Evolutionary conservation across 2,797 vertebrate genomes (phyloP), one percentile per base, ranked within the genome.

Genomic region (Apodemus agrarius): DNA sequence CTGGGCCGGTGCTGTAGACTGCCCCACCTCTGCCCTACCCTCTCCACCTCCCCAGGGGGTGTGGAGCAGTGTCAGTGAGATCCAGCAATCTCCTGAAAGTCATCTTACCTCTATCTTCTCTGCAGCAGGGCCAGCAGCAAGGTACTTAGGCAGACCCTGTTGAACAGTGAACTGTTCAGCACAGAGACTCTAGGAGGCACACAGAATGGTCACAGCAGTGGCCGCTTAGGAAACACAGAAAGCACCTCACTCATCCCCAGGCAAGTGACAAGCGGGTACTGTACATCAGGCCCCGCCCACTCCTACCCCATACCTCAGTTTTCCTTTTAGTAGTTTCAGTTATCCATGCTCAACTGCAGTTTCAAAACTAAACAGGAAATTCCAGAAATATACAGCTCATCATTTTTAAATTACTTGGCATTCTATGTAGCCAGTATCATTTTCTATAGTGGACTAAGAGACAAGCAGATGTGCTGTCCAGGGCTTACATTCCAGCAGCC

Each of bases 331-430:
- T 82, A 43, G 43, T 75, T 89, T 75, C 43, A 89, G 34, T 34
- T 65, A 49, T 69, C 17, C 24, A 49, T 49, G 16, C 34, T 61
- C 67, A 82, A 75, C 54, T 74, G 57, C 5, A 74, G 54, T 63
- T 61, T 81, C 22, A 89, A 88, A 87, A 75, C 54, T 82, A 89
- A 74, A 37, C 34, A 85, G 54, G 81, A 82, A 82, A 74, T 89
- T 61, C 75, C 63, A 69, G 49, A 88, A 81, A 59, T 61, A 74
- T 22, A 75, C 21, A 86, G 72, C 46, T 46, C 6, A 3, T 72
- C 82, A 65, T 46, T 54, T 82, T 75, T 83, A 83, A 34, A 54
- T 83, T 40, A 49, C 24, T 22, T 7, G 31, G 43, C 65, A 74
- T 81, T 82, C 12, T 82, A 46, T 40, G 26, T 40, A 63, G 24